Evolutionary conservation across 2,797 vertebrate genomes (phyloP).

Genomic region (Pterois miles): DNA sequence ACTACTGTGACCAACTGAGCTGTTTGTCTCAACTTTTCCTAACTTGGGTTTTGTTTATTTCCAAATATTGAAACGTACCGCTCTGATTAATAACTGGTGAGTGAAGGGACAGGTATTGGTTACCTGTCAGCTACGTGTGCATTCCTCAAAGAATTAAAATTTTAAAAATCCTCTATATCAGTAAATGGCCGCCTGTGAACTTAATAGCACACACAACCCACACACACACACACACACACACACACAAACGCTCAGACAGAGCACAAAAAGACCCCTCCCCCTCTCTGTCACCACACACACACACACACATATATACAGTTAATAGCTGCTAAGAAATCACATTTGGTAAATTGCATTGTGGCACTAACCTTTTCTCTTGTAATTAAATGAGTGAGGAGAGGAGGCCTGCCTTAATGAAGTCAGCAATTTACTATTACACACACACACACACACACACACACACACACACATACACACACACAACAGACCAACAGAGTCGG

Average conservation of each 20-base stretch:
- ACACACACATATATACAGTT: conserved; percentile 30
- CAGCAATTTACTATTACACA: conserved; percentile 54
- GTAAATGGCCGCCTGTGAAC: not conserved
- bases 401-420: conserved; percentile 65
- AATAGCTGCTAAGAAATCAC: conserved; percentile 72
- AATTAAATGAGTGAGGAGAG: conserved; percentile 69
- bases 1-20: not conserved
- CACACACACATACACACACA: not conserved
- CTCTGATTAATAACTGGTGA: not conserved
- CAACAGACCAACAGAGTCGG: not conserved
- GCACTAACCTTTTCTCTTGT: conserved; percentile 73
- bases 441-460: not conserved
- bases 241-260: not conserved
- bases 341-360: conserved; percentile 74
- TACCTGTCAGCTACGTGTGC: not conserved
- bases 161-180: not conserved
- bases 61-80: not conserved
- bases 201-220: not conserved
- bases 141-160: not conserved
- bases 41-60: not conserved
- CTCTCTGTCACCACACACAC: conserved; percentile 3
- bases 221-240: not conserved
- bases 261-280: conserved; percentile 9
- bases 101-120: not conserved
- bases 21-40: not conserved